phyloP scores from a whole-genome alignment of 2,797 vertebrate genomes.

The Karalla daura region DNA sequence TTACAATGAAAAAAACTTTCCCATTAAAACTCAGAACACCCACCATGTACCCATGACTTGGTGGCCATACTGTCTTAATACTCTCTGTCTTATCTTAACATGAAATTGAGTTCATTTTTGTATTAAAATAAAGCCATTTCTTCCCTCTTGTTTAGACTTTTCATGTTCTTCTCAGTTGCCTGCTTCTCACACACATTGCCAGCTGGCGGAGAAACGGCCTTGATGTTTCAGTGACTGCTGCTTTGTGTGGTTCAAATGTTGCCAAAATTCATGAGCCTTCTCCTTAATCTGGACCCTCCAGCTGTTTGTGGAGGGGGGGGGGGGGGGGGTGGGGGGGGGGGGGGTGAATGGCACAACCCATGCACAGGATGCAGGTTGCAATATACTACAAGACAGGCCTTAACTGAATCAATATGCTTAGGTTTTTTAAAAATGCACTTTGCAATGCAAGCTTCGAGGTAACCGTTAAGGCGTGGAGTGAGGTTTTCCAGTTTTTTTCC shows the following conservation, averaged over 20 bases:
- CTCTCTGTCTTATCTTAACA: background rate
- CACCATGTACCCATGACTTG: too few species aligned
- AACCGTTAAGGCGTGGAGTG: too few species aligned
- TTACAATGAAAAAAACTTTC: too few species aligned
- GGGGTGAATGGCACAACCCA: too few species aligned
- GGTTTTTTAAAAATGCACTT: too few species aligned
- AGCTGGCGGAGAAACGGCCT: slow-evolving; percentile 13
- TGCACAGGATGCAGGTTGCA: too few species aligned
- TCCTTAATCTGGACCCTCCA: background rate
- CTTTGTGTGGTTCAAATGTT: slow-evolving; percentile 4
- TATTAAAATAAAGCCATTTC: background rate
- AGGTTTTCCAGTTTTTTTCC: too few species aligned
- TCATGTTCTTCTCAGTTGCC: background rate
- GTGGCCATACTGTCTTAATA: background rate
- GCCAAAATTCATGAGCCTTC: background rate
- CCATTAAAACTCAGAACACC: too few species aligned
- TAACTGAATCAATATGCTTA: too few species aligned
- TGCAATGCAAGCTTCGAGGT: too few species aligned
- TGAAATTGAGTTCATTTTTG: background rate
- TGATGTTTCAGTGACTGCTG: slow-evolving; percentile 7
- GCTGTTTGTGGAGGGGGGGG: background rate
- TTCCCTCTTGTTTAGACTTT: background rate
- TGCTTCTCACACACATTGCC: background rate
- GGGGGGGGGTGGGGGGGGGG: too few species aligned
- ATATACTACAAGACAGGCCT: too few species aligned